Conservation (phyloP, 2,797 vertebrate species). For the Myoxocephalus aenaeus region DNA sequence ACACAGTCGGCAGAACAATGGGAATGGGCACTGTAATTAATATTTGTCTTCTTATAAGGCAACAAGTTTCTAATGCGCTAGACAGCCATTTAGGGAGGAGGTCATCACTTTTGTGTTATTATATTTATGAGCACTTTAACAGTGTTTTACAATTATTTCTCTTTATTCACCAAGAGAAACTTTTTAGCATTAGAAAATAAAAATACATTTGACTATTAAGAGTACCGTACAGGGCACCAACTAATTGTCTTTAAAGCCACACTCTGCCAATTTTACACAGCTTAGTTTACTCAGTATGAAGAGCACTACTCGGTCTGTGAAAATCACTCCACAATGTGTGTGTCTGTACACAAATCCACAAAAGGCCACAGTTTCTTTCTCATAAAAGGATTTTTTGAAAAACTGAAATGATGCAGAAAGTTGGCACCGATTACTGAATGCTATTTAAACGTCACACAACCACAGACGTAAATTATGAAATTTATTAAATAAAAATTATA, state of each 20-base stretch:
- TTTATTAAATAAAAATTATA: too few relatives aligned
- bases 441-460: not conserved
- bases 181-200: not conserved
- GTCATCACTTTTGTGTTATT: not conserved
- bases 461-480: too few relatives aligned
- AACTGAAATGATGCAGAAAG: not conserved
- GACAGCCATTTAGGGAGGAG: not conserved
- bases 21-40: conserved; percentile 35
- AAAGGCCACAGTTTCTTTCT: not conserved
- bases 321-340: not conserved
- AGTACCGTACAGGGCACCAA: not conserved
- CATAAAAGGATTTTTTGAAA: not conserved
- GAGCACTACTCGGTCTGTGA: not conserved
- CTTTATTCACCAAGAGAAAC: not conserved
- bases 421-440: not conserved
- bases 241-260: not conserved
- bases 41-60: conserved; percentile 47
- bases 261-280: not conserved
- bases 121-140: not conserved
- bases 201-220: not conserved
- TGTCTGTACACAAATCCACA: not conserved
- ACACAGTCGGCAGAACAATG: conserved; percentile 47
- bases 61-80: conserved; percentile 14
- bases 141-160: not conserved
- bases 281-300: not conserved